Evolutionary conservation across 2,113 vertebrate species (phyloP).

Genomic region (Gulo gulo): DNA sequence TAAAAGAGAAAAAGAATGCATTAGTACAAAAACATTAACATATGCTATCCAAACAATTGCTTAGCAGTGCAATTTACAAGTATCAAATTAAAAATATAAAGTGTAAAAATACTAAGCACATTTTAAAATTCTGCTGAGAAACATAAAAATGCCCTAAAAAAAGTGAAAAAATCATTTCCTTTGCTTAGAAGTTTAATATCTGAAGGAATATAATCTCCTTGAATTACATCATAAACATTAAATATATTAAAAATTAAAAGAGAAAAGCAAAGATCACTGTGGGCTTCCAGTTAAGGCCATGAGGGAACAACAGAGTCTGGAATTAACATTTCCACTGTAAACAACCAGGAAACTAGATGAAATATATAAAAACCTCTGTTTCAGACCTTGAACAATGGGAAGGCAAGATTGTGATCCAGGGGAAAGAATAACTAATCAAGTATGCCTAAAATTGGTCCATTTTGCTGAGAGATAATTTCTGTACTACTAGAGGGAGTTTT

Average conservation of each 20-base stretch:
- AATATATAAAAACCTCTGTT: not conserved
- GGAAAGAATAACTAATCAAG: not conserved
- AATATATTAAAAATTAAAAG: not conserved
- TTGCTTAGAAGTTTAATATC: not conserved
- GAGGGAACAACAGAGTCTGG: not conserved
- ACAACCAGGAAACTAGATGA: not conserved
- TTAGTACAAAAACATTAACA: not conserved
- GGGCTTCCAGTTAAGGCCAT: not conserved
- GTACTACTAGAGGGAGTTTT: not conserved
- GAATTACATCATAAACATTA: not conserved
- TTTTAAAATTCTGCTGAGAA: not conserved
- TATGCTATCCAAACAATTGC: not conserved
- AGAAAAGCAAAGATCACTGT: not conserved
- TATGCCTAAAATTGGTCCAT: not conserved
- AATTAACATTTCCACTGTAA: not conserved
- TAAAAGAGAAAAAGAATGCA: not conserved
- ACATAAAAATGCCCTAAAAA: not conserved
- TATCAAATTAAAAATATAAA: not conserved
- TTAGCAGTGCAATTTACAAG: not conserved
- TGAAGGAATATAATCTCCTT: not conserved
- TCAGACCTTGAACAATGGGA: not conserved
- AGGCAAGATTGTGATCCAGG: not conserved
- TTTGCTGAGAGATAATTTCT: not conserved
- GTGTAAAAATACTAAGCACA: not conserved
- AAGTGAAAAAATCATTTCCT: not conserved